Percentiles rank a stretch among this genome's conserved stretches.
Evolutionary conservation across 1,140 invertebrate genomes (phyloP).

Genomic region (Eumeta japonica): DNA sequence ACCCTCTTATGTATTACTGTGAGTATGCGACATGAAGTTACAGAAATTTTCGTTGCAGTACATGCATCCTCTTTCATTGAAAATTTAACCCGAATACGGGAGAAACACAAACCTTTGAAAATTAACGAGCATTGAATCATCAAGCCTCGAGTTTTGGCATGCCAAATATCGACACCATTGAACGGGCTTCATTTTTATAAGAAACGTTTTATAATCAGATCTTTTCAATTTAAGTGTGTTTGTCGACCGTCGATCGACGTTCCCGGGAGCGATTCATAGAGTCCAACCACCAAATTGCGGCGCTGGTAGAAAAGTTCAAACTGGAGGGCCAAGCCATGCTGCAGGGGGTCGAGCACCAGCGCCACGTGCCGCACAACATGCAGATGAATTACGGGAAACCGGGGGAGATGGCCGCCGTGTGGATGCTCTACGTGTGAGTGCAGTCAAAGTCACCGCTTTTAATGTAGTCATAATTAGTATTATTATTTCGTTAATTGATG

Average conservation of each 20-base stretch:
- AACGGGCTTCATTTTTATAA: slow-evolving; percentile 4
- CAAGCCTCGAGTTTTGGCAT: too few species aligned
- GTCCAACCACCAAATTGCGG: slow-evolving; percentile 89
- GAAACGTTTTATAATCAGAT: slow-evolving; percentile 2
- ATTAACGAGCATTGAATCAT: too few species aligned
- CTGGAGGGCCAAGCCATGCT: slow-evolving; percentile 62
- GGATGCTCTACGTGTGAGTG: slow-evolving; percentile 76
- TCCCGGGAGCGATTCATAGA: slow-evolving; percentile 87
- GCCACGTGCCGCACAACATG: slow-evolving; percentile 60
- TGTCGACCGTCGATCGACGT: slow-evolving; percentile 87
- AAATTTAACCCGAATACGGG: not conserved
- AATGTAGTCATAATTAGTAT: not conserved
- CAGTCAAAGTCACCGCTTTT: too few species aligned
- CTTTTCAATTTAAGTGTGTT: slow-evolving; percentile 66
- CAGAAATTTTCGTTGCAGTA: too few species aligned
- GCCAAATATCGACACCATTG: too few species aligned
- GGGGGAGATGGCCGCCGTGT: slow-evolving; percentile 67
- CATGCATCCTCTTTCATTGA: too few species aligned
- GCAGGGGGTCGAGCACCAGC: slow-evolving; percentile 42
- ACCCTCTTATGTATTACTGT: slow-evolving; percentile 92
- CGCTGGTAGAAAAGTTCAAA: slow-evolving; percentile 88
- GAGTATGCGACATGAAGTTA: slow-evolving; percentile 59
- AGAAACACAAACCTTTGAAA: too few species aligned
- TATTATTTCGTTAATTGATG: too few species aligned
- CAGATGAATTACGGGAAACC: slow-evolving; percentile 74